A percentile compares a stretch with the other conserved stretches of the same genome.
phyloP scores from a whole-genome alignment of 1,140 invertebrate species.

The Drosophila asahinai region DNA sequence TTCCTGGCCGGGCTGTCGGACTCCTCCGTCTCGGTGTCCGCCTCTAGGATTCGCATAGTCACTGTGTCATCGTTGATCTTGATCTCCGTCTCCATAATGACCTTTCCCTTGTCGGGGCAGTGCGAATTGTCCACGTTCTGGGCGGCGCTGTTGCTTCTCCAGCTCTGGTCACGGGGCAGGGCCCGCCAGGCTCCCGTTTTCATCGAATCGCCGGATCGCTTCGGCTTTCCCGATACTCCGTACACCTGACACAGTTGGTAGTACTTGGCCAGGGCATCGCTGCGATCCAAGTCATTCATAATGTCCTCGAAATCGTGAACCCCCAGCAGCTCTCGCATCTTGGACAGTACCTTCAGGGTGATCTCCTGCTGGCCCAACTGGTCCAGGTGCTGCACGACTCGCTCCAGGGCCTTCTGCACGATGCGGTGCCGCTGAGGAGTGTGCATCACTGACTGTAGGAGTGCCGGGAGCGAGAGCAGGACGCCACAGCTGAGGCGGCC shows the following conservation, averaged over 20 bases:
- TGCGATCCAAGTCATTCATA: constrained; percentile 70
- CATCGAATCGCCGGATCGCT: not conserved
- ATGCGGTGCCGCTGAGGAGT: constrained; percentile 82
- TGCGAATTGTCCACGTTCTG: constrained; percentile 4
- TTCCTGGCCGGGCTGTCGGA: constrained; percentile 62
- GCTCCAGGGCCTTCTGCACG: constrained; percentile 86
- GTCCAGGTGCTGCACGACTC: constrained; percentile 88
- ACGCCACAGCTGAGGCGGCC: constrained; percentile 89
- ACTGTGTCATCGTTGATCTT: constrained; percentile 91
- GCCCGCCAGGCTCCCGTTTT: constrained; percentile 68
- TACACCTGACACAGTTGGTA: constrained; percentile 89
- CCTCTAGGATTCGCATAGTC: constrained; percentile 92
- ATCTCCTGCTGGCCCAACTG: constrained; percentile 90
- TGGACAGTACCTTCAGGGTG: constrained; percentile 88
- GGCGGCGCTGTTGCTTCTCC: constrained; percentile 41
- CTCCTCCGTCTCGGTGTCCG: constrained; percentile 83
- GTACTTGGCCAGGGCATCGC: constrained; percentile 88
- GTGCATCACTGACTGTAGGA: constrained; percentile 86
- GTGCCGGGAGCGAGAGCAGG: constrained; percentile 88
- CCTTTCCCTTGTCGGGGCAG: constrained; percentile 85
- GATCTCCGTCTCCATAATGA: constrained; percentile 92
- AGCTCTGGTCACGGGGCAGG: constrained; percentile 58
- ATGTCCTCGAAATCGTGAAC: constrained; percentile 87
- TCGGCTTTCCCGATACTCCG: constrained; percentile 77
- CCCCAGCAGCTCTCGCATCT: constrained; percentile 89